A percentile compares a stretch with the other conserved stretches of the same genome.
These are phyloP conservation scores for Lophotis ruficrista DNA, from an alignment of 2,113 vertebrate species.

Conservation along the genomic window DNA sequence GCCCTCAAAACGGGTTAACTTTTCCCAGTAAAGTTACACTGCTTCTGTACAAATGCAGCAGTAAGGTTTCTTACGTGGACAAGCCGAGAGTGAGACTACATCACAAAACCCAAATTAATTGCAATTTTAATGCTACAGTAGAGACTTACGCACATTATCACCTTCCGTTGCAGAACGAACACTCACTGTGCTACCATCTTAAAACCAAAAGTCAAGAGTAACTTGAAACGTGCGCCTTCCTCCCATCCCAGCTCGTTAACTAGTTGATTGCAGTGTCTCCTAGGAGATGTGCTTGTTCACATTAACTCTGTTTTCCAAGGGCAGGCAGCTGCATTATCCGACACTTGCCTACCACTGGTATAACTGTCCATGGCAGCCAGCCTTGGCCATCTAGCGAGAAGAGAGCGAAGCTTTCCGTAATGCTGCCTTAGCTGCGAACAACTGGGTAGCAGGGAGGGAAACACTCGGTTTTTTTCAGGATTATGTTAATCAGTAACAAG, in stretches of 20 bases:
- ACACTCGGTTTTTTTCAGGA: not conserved
- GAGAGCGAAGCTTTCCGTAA: not conserved
- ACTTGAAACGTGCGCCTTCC: not conserved
- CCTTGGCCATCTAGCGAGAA: rapidly evolving
- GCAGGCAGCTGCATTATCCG: too few relatives aligned
- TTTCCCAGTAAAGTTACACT: not conserved
- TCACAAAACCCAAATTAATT: not conserved
- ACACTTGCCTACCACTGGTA: too few relatives aligned
- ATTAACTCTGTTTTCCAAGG: not conserved
- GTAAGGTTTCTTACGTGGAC: not conserved
- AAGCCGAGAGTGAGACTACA: not conserved
- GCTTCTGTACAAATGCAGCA: not conserved
- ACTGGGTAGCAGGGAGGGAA: not conserved
- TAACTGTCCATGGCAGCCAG: rapidly evolving
- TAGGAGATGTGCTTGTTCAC: not conserved
- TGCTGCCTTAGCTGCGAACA: rapidly evolving
- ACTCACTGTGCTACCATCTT: not conserved
- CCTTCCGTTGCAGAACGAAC: not conserved
- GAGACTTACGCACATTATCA: too few relatives aligned
- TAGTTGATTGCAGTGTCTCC: not conserved
- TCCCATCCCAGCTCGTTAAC: not conserved
- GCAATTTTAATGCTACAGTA: not conserved
- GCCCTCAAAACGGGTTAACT: not conserved
- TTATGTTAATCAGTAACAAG: not conserved
- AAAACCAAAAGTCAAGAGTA: not conserved